Base-by-base conservation (phyloP, 2,113 vertebrate species). In the Carollia perspicillata region DNA sequence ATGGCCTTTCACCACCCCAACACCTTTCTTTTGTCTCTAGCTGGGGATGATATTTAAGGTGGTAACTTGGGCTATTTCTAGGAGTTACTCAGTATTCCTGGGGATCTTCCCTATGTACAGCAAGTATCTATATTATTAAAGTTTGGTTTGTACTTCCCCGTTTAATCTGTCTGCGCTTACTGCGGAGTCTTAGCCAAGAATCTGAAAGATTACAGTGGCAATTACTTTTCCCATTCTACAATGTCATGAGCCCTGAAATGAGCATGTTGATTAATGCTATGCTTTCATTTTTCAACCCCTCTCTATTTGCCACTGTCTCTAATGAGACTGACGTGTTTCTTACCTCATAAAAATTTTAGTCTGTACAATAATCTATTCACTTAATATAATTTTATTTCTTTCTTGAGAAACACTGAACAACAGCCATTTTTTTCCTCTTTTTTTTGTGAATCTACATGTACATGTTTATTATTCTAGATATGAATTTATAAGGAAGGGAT, bases 351-450 rank as follows among this genome's bases (percentile, higher is more conserved):
- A 40, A 79, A 30, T 1, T 72, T 49, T 60, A 72, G 1, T 20
- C 16, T 75, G 17, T 55, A 40, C 10, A 89, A 33, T 18, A 85
- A 53, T 42, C 20, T 44, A 75, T 53, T 51, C 30, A 44, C 71
- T 71, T 84, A 58, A 71, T 71, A 23, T 69, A 40, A 68, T n/a
- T 78, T 74, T 37, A 16, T 47, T 85, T 72, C 12, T 88, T 84
- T 83, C 74, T 88, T 60, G 12, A 37, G 63, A 78, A 77, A 89
- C 63, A 44, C 30, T 77, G 8, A 28, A 26, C 20, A 69, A 33
- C 10, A 0, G 5, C 1, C 1, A 69, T 16, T 18, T 33, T 58
- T 28, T n/a, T n/a, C n/a, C n/a, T 30, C 11, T 63, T 5, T 63
- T 30, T 30, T 30, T 63, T 26, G 60, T 30, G 60, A 63, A 13